Evolutionary conservation across 2,888 invertebrate species (phyloP).

Genomic region (Diaphora mendica): DNA sequence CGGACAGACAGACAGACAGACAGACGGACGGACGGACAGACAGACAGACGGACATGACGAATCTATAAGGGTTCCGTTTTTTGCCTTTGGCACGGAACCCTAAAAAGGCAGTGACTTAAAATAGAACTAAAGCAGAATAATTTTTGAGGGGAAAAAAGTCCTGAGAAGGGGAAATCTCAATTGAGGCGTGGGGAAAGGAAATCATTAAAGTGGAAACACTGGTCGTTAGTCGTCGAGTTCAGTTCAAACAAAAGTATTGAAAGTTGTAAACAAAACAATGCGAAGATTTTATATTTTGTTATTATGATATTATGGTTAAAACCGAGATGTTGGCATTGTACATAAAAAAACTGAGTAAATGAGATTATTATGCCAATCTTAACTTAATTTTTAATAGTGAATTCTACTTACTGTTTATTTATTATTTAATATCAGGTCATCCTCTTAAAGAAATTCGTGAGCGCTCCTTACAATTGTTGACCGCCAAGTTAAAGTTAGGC

Average conservation of each 20-base stretch:
- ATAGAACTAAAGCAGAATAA: too few relatives aligned
- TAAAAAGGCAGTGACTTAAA: too few relatives aligned
- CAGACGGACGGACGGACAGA: too few relatives aligned
- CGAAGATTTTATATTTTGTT: constrained; percentile 12
- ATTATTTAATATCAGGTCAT: constrained; percentile 75
- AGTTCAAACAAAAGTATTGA: constrained; percentile 20
- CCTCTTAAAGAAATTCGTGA: constrained; percentile 86
- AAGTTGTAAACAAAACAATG: constrained; percentile 47
- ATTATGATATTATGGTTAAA: constrained; percentile 39
- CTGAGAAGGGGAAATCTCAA: too few relatives aligned
- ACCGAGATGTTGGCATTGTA: constrained; percentile 57
- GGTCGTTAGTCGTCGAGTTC: not conserved
- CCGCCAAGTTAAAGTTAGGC: constrained; percentile 88
- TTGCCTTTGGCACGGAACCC: too few relatives aligned
- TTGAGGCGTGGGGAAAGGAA: too few relatives aligned
- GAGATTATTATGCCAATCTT: not conserved
- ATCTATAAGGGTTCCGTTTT: too few relatives aligned
- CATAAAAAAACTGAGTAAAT: constrained; percentile 74
- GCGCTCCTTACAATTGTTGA: constrained; percentile 82
- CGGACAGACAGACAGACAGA: too few relatives aligned
- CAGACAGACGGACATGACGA: too few relatives aligned
- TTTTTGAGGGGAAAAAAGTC: too few relatives aligned
- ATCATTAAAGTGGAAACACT: not conserved
- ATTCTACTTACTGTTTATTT: not conserved
- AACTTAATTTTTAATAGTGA: not conserved